phyloP scores from a whole-genome alignment of 2,113 vertebrate species.

The Zootoca vivipara region DNA sequence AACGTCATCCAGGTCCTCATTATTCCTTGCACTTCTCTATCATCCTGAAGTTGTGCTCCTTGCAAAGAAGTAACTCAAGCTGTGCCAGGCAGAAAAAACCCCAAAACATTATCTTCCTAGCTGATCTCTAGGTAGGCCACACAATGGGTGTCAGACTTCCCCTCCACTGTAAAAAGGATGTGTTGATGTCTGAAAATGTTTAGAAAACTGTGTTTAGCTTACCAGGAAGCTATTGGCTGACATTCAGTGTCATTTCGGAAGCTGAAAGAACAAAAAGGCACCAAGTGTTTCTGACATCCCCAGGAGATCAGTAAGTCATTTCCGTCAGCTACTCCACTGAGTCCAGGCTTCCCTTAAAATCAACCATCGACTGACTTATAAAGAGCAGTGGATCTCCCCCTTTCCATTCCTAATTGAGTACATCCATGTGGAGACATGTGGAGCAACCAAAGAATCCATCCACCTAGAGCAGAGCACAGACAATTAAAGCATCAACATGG shows the following conservation, averaged over 20 bases:
- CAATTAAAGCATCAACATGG: no score
- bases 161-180: background rate
- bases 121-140: background rate
- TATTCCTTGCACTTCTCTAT: background rate
- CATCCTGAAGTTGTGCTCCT: background rate
- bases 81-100: background rate
- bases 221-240: background rate
- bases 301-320: no score
- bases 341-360: no score
- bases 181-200: background rate
- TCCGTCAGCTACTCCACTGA: no score
- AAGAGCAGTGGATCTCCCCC: no score
- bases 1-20: background rate
- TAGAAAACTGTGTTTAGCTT: background rate
- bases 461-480: no score
- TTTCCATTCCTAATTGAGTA: no score
- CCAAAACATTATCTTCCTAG: background rate
- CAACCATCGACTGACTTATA: no score
- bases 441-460: no score
- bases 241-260: background rate
- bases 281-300: background rate
- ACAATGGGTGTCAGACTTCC: background rate
- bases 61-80: background rate
- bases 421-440: no score
- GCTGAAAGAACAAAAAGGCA: background rate